Base-by-base conservation (phyloP, 2,797 vertebrate species). In the Poecile montanus region DNA sequence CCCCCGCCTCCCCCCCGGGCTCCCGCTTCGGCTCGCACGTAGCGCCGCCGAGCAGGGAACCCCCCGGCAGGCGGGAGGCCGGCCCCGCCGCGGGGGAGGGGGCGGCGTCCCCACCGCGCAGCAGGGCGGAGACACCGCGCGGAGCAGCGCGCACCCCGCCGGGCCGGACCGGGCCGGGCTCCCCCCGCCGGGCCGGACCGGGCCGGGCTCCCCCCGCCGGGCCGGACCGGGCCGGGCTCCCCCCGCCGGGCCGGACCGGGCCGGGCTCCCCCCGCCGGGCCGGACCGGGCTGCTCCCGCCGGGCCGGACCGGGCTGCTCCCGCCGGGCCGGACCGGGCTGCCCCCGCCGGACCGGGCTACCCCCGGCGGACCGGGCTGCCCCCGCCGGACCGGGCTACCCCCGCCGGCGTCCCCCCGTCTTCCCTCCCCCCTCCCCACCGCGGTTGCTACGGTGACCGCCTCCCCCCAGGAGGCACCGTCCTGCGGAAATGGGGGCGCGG, bases 371-470 rank as follows among this genome's bases (percentile, higher is more conserved):
- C 40, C 20, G 40, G 40, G 61, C 21, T 10, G 6, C 47, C 38
- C 38, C 38, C 38, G 38, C 11, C 48, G 48, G 51, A 29, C 40
- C 40, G 40, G 40, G 40, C 40, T 42, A 42, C 40, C 44, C 72
- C 44, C 21, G 44, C 36, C 45, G 72, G 34, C 29, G 17, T 26
- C 14, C 13, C 57, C 34, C 72, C 45, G 22, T 7, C 14, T 12
- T 42, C 15, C n/a, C 30, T 16, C 11, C 36, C 34, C 58, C 14
- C 4, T 38, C 56, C 50, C 65, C 85, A 6, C 47, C 47, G 65
- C 12, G 6, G 92, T 93, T 94, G 83, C 89, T 38, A 84, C 70
- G 75, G 89, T 48, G 83, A 92, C 92, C 83, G 75, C 71, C 75
- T 79, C 20, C 26, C 65, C 53, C 62, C 44, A 4, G 66, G 40